These are phyloP conservation scores for Eupithecia vulgata DNA, from an alignment of 2,888 invertebrate genomes.

Conservation along the genomic window DNA sequence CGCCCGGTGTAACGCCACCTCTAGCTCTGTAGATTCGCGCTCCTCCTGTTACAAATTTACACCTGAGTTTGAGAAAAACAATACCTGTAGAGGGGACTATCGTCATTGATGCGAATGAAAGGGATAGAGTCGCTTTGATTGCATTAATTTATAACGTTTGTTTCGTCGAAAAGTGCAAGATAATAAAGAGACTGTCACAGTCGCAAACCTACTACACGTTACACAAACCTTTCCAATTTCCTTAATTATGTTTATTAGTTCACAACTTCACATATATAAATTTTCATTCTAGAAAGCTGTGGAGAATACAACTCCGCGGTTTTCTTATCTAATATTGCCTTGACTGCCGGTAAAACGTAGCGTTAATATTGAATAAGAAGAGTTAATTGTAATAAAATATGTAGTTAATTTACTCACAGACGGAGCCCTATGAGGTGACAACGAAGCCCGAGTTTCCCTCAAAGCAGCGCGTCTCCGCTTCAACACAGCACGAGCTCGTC, in stretches of 20 bases:
- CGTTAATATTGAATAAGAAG: neutral
- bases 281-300: too few species aligned
- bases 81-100: neutral
- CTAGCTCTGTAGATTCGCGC: conserved; percentile 92
- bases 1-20: conserved; percentile 92
- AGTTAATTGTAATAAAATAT: neutral
- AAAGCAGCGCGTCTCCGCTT: conserved; percentile 87
- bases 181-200: neutral
- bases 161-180: neutral
- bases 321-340: too few species aligned
- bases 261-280: too few species aligned
- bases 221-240: neutral
- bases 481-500: conserved; percentile 91
- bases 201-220: neutral
- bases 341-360: neutral
- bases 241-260: neutral
- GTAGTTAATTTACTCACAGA: conserved; percentile 54
- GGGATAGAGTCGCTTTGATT: neutral
- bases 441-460: conserved; percentile 85
- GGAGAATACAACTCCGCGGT: too few species aligned
- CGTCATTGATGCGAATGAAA: neutral
- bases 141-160: neutral
- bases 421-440: conserved; percentile 64
- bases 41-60: conserved; percentile 84
- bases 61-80: neutral